Evolutionary conservation across 2,888 invertebrate genomes (phyloP), one percentile per base, ranked within the genome.

Genomic region (Andrena camellia): DNA sequence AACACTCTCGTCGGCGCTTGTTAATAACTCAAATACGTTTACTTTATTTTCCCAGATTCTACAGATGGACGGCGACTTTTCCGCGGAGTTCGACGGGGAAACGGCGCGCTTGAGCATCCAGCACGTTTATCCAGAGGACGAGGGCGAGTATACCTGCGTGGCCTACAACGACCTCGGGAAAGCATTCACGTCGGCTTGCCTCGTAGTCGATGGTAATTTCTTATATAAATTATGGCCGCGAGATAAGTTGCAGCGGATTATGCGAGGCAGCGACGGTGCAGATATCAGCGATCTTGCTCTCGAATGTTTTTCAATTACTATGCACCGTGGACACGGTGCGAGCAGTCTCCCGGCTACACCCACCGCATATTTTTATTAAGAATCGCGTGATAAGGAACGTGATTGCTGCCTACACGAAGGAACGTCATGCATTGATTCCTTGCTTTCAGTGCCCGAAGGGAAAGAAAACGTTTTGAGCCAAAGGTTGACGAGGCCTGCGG

Each of bases 61-160:
- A 76, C 96, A 96, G 29, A 95, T 97, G 81, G 95, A 95, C 72
- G 95, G 95, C 0, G 97, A 97, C 91, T 96, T 97, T 91, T 95
- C 95, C 78, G 95, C 96, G 77, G 95, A 96, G 5, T 96, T 96
- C 89, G 97, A 97, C 70, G 97, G 96, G 0, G 96, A 96, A 66
- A 96, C 95, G 0, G 97, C 97, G 1, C 96, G 96, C 23, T 94
- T 98, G 75, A 96, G 95, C 86, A 97, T 98, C 90, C 95, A 95
- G 17, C 96, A 97, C 78, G 96, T 98, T 54, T 97, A 97, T 83
- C 97, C 97, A 0, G 98, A 98, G 91, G 98, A 98, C 91, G 98
- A 98, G 93, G 98, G 98, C 74, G 97, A 97, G 89, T 98, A 98
- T 94, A 96, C 96, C 0, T 98, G 98, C 91, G 96, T 97, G 60